phyloP scores from a whole-genome alignment of 2,797 vertebrate species.

The Halcyon leucocephala region DNA sequence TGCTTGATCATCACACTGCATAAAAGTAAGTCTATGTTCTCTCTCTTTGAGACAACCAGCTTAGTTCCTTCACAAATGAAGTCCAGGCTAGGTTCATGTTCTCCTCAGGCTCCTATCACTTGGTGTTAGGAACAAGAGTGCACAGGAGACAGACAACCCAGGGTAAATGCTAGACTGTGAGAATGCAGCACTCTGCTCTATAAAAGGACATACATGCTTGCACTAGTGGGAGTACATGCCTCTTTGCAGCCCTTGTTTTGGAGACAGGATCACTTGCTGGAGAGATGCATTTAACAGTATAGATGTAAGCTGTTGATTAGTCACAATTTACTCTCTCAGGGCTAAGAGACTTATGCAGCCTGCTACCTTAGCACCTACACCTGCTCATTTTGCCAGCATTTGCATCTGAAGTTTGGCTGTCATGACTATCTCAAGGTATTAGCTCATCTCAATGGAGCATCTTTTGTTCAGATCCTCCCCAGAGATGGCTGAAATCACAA shows the following conservation, averaged over 20 bases:
- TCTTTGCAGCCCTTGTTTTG: background rate
- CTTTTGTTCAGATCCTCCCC: background rate
- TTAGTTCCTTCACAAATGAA: background rate
- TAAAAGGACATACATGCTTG: background rate
- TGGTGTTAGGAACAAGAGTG: background rate
- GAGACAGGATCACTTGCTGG: background rate
- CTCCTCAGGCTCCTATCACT: background rate
- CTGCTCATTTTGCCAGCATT: background rate
- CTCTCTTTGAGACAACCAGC: background rate
- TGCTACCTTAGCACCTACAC: background rate
- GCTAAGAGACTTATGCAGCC: background rate
- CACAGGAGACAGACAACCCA: background rate
- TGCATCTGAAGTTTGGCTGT: background rate
- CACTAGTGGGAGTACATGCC: background rate
- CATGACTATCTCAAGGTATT: background rate
- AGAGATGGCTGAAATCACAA: background rate
- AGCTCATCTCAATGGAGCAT: background rate
- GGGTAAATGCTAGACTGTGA: fast-evolving
- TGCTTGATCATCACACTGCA: background rate
- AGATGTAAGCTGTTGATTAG: background rate
- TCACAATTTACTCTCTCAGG: background rate
- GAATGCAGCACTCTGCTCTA: background rate
- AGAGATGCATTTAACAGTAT: background rate
- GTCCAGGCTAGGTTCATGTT: background rate
- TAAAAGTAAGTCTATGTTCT: background rate